These are phyloP conservation scores for Formicarius rufipectus DNA, from an alignment of 2,113 vertebrate genomes.

Conservation along the genomic window DNA sequence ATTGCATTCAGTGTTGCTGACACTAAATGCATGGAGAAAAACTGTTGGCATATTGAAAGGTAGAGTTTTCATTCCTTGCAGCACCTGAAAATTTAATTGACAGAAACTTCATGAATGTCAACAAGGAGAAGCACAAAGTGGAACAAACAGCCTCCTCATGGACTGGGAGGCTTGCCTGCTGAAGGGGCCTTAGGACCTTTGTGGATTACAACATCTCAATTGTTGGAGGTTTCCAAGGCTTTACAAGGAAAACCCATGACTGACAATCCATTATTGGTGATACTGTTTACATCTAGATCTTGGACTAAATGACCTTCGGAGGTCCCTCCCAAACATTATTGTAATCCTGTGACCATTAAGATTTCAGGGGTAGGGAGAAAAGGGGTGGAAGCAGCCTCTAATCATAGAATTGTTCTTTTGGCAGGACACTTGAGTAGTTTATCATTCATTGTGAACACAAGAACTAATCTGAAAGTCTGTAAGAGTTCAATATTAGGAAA, in stretches of 20 bases:
- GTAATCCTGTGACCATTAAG: neutral
- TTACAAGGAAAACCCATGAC: neutral
- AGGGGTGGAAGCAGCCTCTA: accelerated
- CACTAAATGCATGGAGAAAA: neutral
- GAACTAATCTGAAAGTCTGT: accelerated
- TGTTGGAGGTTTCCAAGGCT: neutral
- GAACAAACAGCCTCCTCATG: neutral
- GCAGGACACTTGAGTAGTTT: neutral
- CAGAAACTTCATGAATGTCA: neutral
- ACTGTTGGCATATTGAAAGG: neutral
- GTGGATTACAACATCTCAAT: neutral
- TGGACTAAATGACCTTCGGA: neutral
- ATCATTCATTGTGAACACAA: neutral
- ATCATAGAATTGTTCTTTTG: neutral
- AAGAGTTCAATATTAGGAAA: neutral
- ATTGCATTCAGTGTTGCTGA: neutral
- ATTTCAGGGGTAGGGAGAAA: neutral
- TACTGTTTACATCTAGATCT: neutral
- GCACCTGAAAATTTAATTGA: neutral
- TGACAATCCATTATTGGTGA: neutral
- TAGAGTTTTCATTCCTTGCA: neutral
- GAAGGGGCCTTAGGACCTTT: neutral
- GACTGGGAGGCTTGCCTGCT: neutral
- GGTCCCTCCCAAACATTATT: neutral
- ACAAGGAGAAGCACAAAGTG: neutral